A percentile compares a stretch with the other conserved stretches of the same genome.
phyloP scores from a whole-genome alignment of 2,113 vertebrate genomes.

The Toxotes jaculatrix region DNA sequence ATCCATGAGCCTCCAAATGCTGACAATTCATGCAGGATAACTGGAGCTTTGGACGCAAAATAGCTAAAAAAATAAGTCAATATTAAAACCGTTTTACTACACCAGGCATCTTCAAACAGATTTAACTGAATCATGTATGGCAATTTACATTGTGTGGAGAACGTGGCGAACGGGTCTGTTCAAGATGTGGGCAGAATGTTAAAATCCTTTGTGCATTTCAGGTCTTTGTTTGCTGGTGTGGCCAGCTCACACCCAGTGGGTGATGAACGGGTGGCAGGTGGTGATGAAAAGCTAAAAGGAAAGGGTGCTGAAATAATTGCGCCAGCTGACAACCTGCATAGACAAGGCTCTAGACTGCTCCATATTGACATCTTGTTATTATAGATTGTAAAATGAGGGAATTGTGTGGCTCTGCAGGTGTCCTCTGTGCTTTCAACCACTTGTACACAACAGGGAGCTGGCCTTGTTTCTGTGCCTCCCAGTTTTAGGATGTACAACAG shows the following conservation, averaged over 20 bases:
- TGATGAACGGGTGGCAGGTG: neutral
- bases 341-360: neutral
- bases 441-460: constrained; percentile 37
- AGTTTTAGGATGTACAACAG: constrained; percentile 5
- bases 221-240: constrained; percentile 8
- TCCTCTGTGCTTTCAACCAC: constrained; percentile 42
- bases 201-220: neutral
- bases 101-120: too few species aligned
- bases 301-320: neutral
- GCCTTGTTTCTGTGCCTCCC: constrained; percentile 50
- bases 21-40: neutral
- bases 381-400: neutral
- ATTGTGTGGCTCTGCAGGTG: constrained; percentile 30
- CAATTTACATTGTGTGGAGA: neutral
- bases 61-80: neutral
- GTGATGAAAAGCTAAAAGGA: neutral
- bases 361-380: constrained; percentile 15
- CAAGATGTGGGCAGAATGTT: neutral
- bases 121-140: neutral
- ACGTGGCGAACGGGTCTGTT: neutral
- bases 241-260: neutral
- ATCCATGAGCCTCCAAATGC: neutral
- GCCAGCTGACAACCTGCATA: neutral
- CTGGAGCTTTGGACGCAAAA: neutral
- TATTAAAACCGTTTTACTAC: neutral